A percentile compares a stretch with the other conserved stretches of the same genome.
These are phyloP conservation scores for Conus betulinus DNA, from an alignment of 1,140 invertebrate genomes.

Conservation along the genomic window DNA sequence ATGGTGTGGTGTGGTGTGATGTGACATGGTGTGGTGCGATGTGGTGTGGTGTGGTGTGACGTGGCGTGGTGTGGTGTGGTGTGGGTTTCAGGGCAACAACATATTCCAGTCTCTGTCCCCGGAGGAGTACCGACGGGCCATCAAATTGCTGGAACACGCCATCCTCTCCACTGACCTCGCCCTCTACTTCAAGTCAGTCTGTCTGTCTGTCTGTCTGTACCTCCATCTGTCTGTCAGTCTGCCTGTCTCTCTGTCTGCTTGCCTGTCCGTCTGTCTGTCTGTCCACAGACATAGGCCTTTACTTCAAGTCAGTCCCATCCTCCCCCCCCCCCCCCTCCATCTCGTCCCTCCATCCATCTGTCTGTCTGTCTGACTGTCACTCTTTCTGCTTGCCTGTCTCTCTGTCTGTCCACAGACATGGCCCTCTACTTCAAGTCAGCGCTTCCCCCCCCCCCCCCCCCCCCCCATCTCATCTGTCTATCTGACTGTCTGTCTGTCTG, in stretches of 20 bases:
- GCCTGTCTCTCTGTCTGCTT: too few relatives aligned
- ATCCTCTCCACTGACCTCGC: conserved; percentile 97
- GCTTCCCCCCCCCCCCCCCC: too few relatives aligned
- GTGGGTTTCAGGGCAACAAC: conserved; percentile 81
- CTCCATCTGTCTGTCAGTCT: not conserved
- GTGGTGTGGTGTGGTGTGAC: too few relatives aligned
- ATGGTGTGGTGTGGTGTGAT: too few relatives aligned
- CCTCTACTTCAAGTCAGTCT: conserved; percentile 92
- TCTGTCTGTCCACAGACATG: too few relatives aligned
- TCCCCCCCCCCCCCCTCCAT: not conserved
- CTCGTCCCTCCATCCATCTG: too few relatives aligned
- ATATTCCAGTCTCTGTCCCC: conserved; percentile 91
- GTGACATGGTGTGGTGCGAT: too few relatives aligned
- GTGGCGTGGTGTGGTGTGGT: too few relatives aligned
- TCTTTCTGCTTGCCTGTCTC: too few relatives aligned
- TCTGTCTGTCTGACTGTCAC: too few relatives aligned
- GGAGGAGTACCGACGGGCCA: conserved; percentile 91
- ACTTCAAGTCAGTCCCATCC: conserved; percentile 86
- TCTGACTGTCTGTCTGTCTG: too few relatives aligned
- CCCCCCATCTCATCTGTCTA: too few relatives aligned
- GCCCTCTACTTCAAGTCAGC: conserved; percentile 94
- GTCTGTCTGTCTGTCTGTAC: not conserved
- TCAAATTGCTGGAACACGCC: conserved; percentile 91
- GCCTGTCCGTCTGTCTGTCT: not conserved
- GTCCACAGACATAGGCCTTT: conserved; percentile 92